Conservation (phyloP, 2,888 invertebrate species). For the Cephalotes varians region DNA sequence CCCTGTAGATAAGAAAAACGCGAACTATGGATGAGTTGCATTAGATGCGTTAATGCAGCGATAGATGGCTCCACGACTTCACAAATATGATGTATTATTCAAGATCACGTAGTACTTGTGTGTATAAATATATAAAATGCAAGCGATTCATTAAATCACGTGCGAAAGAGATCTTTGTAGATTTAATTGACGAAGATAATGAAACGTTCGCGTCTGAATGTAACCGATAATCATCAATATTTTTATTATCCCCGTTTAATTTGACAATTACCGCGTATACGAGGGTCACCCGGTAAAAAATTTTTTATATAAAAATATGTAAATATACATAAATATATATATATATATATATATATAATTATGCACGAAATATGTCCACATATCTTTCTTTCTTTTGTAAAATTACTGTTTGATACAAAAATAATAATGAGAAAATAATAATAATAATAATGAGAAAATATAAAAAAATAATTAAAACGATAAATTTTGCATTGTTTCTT, state of each 20-base stretch:
- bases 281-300: too few relatives aligned
- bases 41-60: not conserved
- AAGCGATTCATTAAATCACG: not conserved
- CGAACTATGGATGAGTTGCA: not conserved
- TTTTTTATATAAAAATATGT: too few relatives aligned
- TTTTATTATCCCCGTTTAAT: not conserved
- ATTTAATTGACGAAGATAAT: not conserved
- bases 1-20: constrained; percentile 25
- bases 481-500: too few relatives aligned
- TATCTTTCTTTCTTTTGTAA: too few relatives aligned
- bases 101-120: not conserved
- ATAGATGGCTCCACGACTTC: constrained; percentile 6
- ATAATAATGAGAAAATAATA: too few relatives aligned
- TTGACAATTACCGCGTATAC: too few relatives aligned
- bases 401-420: too few relatives aligned
- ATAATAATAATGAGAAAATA: too few relatives aligned
- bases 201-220: not conserved
- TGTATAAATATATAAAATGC: not conserved
- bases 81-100: not conserved
- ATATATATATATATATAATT: not conserved
- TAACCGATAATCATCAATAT: not conserved
- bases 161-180: not conserved
- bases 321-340: not conserved
- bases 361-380: too few relatives aligned
- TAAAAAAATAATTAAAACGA: too few relatives aligned